Base-by-base conservation (phyloP, 35 echinoderm and acorn worm species). In the Hemicentrotus pulcherrimus region DNA sequence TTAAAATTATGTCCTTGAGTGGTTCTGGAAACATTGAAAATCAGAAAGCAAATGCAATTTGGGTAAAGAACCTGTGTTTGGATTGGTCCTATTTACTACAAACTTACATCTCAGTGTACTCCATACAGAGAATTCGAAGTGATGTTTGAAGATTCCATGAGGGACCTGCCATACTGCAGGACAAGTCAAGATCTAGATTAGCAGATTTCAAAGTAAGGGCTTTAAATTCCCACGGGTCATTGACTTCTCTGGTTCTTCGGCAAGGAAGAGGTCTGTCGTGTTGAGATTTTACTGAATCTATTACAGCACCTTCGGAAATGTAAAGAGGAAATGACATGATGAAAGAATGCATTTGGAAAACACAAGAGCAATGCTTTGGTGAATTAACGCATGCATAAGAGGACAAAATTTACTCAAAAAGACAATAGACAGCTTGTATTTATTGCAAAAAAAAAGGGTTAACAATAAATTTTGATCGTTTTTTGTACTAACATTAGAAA, bases 71-170 rank as follows among this genome's bases (percentile, higher is more conserved):
- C 0, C 8, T 55, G 50, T 55, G 50, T 0, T 55, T 10, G 15
- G 15, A 55, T 14, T 9, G 50, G 11, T 12, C 15, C 86, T 33
- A 31, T n/a, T 19, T 86, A 22, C 28, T 31, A 33, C 32, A 47
- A 13, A 96, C 96, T 96, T 85, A 96, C 96, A 91, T 91, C 92
- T 96, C 96, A 47, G 18, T 47, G 46, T 32, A 78, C 48, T 95
- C 94, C 96, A 96, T 95, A 55, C 94, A 96, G 86, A 96, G 41
- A 50, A 96, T 86, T 32, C 47, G 32, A 47, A 96, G 41, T 24
- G 90, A 94, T 52, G 88, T 96, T 71, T 71, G 55, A 8, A 96
- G 88, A 47, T 70, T 85, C 96, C 96, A 96, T 86, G 96, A 96
- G 1, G 94, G 59, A 30, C 96, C 96, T 86, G 95, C 87, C 45